Base-by-base conservation (phyloP, 2,797 vertebrate species). In the Odontamblyopus lacepedii region DNA sequence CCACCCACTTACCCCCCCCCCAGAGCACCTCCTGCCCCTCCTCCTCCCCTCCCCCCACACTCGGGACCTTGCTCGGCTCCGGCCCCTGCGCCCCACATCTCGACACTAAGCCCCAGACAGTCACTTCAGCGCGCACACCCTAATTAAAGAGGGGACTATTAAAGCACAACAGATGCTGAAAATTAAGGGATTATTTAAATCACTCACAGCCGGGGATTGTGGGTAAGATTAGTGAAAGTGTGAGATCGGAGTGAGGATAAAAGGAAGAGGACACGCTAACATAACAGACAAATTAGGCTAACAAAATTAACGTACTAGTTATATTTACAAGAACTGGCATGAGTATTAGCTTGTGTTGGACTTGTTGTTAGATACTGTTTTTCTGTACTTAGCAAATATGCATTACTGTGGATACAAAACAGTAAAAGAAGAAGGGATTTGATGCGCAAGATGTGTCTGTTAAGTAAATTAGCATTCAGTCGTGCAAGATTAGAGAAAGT, bases 121-220 rank as follows among this genome's bases (percentile, higher is more conserved):
- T 84, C 83, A 85, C 78, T 89, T 79, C 77, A 86, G 74, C 81
- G 80, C 76, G 84, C 82, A 78, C 78, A 69, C 73, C 83, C 91
- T 91, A 92, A 94, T 94, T 93, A 94, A 91, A 87, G 89, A 85
- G 88, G 82, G 84, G 85, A 80, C 85, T 81, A 86, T 89, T 91
- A 89, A 83, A 85, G 72, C 81, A 91, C 87, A 89, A 84, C 92
- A 94, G 92, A 94, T 93, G 93, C 92, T 92, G 88, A 88, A 93
- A 93, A 94, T 93, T 92, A 91, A 91, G 92, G 92, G 93, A 92
- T 95, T 93, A 93, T 94, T 93, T 91, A 93, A 92, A 92, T 92
- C 84, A 94, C 90, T 87, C 89, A 83, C 89, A 82, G 85, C 83
- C 55, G 63, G 35, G 74, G 78, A 71, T 84, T 74, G 78, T 63